A percentile compares a stretch with the other conserved stretches of the same genome.
Evolutionary conservation across 2,888 invertebrate species (phyloP).

Genomic region (Tipula confusa): DNA sequence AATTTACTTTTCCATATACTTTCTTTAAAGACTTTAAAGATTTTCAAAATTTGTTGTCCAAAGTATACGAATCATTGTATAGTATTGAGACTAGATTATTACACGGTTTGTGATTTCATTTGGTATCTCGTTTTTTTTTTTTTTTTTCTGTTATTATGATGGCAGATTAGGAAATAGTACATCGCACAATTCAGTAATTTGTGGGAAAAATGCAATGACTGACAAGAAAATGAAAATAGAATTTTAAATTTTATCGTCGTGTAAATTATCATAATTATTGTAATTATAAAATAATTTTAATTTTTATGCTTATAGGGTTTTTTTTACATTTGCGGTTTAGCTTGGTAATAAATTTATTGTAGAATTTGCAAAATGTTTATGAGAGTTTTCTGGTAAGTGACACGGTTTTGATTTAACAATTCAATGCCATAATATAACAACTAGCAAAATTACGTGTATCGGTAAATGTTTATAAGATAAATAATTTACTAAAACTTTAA

Average conservation of each 20-base stretch:
- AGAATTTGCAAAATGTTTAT: not conserved
- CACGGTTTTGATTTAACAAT: not conserved
- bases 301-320: not conserved
- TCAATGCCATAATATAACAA: not conserved
- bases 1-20: not conserved
- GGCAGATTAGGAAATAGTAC: not conserved
- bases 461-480: too few species aligned
- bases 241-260: not conserved
- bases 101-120: not conserved
- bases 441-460: too few species aligned
- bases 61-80: not conserved
- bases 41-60: not conserved
- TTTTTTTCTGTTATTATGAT: too few species aligned
- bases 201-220: not conserved
- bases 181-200: not conserved
- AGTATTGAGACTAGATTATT: not conserved
- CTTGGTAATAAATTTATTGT: not conserved
- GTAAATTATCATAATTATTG: not conserved
- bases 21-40: too few species aligned
- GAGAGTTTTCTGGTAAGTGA: not conserved
- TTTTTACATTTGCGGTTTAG: not conserved
- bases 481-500: too few species aligned
- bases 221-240: not conserved
- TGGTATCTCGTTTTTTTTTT: not conserved
- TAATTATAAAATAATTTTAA: not conserved